A percentile compares a stretch with the other conserved stretches of the same genome.
phyloP scores from a whole-genome alignment of 2,113 vertebrate species.

The Chionodraco myersi region DNA sequence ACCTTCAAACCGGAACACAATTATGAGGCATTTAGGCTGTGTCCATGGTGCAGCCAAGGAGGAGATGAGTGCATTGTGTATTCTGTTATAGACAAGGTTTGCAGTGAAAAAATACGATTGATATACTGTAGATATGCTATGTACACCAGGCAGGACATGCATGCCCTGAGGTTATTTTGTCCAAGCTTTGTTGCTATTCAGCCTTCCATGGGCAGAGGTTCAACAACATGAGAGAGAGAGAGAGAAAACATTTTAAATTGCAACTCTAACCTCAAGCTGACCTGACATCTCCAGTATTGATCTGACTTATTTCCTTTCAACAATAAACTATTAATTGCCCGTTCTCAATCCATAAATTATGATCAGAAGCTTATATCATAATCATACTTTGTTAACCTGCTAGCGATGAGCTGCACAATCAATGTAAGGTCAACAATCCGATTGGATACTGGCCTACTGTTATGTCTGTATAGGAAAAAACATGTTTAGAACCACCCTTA shows the following conservation, averaged over 20 bases:
- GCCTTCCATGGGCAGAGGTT: neutral
- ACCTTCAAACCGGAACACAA: neutral
- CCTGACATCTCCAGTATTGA: neutral
- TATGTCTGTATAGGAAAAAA: neutral
- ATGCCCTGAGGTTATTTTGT: neutral
- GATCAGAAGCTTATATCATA: neutral
- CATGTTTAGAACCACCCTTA: slow-evolving; percentile 17
- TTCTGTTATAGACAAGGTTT: neutral
- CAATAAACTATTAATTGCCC: neutral
- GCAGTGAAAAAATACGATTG: neutral
- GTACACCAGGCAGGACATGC: slow-evolving; percentile 7
- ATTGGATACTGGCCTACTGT: neutral
- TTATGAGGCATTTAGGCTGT: neutral
- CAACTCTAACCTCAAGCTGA: neutral
- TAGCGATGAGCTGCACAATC: neutral
- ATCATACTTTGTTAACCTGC: neutral
- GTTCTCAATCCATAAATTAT: neutral
- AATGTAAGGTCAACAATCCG: neutral
- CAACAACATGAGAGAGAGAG: neutral
- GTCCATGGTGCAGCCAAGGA: slow-evolving; percentile 42
- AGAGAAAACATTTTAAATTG: neutral
- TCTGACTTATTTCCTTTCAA: neutral
- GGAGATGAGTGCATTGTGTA: no score
- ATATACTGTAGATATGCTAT: no score
- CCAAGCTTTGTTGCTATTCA: slow-evolving; percentile 9